phyloP scores from a whole-genome alignment of 2,797 vertebrate genomes.

The Coracias cyanogaster region DNA sequence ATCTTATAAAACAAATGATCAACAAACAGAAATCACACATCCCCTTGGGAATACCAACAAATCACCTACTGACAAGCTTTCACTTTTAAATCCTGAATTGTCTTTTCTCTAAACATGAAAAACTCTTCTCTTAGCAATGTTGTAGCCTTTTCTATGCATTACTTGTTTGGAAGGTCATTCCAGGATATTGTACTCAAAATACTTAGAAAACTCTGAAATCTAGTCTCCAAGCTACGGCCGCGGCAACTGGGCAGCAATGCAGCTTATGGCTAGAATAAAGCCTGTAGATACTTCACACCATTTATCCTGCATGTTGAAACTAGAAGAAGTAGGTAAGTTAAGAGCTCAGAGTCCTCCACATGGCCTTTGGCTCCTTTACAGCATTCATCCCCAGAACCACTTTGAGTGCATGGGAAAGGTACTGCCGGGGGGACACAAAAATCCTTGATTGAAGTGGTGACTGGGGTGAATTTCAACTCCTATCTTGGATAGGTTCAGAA shows the following conservation, averaged over 20 bases:
- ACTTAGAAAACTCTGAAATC: not conserved
- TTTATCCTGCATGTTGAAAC: not conserved
- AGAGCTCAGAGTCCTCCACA: not conserved
- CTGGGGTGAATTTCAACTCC: constrained; percentile 5
- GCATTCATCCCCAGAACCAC: not conserved
- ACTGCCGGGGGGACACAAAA: not conserved
- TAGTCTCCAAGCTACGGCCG: not conserved
- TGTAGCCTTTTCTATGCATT: not conserved
- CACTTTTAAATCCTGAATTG: not conserved
- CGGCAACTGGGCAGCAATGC: rapidly evolving
- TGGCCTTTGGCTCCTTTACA: not conserved
- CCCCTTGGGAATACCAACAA: not conserved
- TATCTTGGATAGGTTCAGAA: constrained; percentile 28
- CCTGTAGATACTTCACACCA: not conserved
- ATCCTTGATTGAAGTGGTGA: not conserved
- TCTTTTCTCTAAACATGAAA: not conserved
- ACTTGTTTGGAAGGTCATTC: not conserved
- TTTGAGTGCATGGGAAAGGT: not conserved
- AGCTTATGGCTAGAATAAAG: not conserved
- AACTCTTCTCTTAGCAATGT: not conserved
- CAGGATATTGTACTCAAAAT: not conserved
- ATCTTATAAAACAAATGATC: constrained; percentile 2
- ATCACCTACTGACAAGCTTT: not conserved
- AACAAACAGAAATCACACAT: constrained; percentile 26
- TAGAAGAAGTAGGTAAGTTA: not conserved